Conservation (phyloP, 2,888 invertebrate species). For the Yponomeuta plumbellus region DNA sequence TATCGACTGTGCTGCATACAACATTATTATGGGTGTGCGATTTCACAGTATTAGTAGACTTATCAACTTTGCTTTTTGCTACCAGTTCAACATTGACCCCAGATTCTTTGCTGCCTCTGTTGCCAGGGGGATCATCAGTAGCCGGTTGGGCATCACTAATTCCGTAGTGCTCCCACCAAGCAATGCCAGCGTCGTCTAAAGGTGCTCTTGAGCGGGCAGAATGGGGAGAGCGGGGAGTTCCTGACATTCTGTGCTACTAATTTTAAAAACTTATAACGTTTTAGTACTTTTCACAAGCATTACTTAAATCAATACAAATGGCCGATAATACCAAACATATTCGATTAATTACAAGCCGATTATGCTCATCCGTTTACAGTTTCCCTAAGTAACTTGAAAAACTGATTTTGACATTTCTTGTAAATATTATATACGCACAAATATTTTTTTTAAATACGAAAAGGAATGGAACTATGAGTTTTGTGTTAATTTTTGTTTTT, state of each 20-base stretch:
- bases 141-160: conserved; percentile 18
- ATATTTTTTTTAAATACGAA: too few relatives aligned
- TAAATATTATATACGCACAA: too few relatives aligned
- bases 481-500: too few relatives aligned
- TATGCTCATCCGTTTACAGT: too few relatives aligned
- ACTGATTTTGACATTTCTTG: too few relatives aligned
- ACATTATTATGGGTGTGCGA: conserved; percentile 32
- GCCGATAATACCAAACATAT: too few relatives aligned
- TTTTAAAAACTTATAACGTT: background rate
- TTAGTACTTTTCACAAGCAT: background rate
- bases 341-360: too few relatives aligned
- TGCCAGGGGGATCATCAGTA: background rate
- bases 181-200: conserved; percentile 43
- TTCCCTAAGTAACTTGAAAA: too few relatives aligned
- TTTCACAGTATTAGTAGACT: conserved; percentile 25
- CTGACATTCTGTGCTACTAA: conserved; percentile 35
- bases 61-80: conserved; percentile 7
- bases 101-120: background rate
- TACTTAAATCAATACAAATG: too few relatives aligned
- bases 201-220: conserved; percentile 60
- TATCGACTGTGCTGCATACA: conserved; percentile 25
- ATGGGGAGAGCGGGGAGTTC: conserved; percentile 35
- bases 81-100: background rate
- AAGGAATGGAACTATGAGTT: too few relatives aligned
- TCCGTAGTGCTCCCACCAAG: conserved; percentile 55